Base-by-base conservation (phyloP, 2,113 vertebrate species). In the Tragelaphus scriptus region DNA sequence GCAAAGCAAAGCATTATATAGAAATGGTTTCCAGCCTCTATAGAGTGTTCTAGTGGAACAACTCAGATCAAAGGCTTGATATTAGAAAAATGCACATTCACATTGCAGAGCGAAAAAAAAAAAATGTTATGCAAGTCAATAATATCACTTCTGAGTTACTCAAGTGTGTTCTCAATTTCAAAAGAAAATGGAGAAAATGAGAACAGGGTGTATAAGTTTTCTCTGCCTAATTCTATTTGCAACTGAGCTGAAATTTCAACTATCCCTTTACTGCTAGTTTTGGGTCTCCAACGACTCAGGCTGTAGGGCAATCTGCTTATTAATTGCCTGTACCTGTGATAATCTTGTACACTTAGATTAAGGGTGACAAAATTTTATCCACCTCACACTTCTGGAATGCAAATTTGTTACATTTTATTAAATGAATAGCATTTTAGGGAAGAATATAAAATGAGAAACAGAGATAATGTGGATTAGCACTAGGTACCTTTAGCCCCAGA, bases 101-200 rank as follows among this genome's bases (percentile, higher is more conserved):
- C 97, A 98, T 97, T 96, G 95, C 68, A 94, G 96, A 95, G 94
- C 88, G 5, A 90, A 97, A 98, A 5, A 94, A 94, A 91, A 86
- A 32, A 32, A 32, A 30, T 32, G 71, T 96, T 97, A 98, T 98
- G 97, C 97, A 98, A 98, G 98, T 98, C 98, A 98, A 98, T 98
- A 98, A 98, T 97, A 98, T 97, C 95, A 98, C 98, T 98, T 98
- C 98, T 98, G 98, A 98, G 98, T 81, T 15, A 96, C 95, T 97
- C 97, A 71, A 90, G 95, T 97, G 96, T 98, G 92, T 96, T 98
- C 98, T 98, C 95, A 86, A 55, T 98, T 99, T 98, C 98, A 97
- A n/a, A 65, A n/a, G 63, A 65, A 65, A 65, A 65, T 65, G 61
- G 81, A 71, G 59, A 84, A 97, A 98, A 97, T 55, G 85, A 97